Evolutionary conservation across 2,888 invertebrate genomes (phyloP).

Genomic region (Tridacna gigas): DNA sequence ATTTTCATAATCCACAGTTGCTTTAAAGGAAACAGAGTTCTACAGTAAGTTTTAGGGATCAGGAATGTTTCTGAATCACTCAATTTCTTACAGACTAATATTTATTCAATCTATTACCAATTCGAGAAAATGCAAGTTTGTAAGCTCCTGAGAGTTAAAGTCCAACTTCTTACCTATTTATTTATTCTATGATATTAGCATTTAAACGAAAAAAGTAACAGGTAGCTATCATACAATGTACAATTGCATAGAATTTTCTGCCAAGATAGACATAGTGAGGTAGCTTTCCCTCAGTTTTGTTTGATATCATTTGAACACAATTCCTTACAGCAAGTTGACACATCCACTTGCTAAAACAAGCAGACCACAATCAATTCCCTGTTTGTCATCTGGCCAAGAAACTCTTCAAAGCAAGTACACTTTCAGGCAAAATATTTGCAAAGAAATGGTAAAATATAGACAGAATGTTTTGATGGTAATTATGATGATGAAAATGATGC

Average conservation of each 20-base stretch:
- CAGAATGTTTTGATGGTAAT: not conserved
- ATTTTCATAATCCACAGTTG: conserved; percentile 49
- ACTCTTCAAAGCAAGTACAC: conserved; percentile 68
- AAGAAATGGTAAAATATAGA: conserved; percentile 6
- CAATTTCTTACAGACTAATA: no score
- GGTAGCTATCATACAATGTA: no score
- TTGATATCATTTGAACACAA: not conserved
- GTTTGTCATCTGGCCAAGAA: conserved; percentile 58
- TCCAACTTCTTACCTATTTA: no score
- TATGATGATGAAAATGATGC: not conserved
- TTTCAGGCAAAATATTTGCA: conserved; percentile 41
- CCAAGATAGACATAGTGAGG: no score
- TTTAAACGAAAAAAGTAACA: no score
- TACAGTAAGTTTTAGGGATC: not conserved
- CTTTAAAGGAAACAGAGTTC: conserved; percentile 48
- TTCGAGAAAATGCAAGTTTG: no score
- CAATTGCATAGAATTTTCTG: no score
- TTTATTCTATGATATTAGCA: no score
- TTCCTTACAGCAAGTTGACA: not conserved
- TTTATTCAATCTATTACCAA: no score
- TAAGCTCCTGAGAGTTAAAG: no score
- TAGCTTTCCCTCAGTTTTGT: no score
- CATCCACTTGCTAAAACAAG: not conserved
- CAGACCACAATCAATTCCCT: conserved; percentile 47
- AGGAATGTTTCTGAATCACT: no score